Conservation (phyloP, 2,113 vertebrate genomes). For the Hemiprocne comata region DNA sequence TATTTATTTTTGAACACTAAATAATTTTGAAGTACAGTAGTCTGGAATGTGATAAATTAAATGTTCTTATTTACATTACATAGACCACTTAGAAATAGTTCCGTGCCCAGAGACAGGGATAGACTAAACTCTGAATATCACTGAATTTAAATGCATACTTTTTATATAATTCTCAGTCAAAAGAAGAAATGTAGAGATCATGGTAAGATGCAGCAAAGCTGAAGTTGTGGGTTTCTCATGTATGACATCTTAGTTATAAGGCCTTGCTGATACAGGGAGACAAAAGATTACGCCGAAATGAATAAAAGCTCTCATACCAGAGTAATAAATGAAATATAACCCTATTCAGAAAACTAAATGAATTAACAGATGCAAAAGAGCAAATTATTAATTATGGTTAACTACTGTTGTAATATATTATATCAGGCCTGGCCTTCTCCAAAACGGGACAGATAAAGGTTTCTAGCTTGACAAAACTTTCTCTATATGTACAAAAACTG, state of each 20-base stretch:
- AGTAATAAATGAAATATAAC: not conserved
- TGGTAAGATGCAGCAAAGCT: not conserved
- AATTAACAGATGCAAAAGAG: not conserved
- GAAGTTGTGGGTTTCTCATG: not conserved
- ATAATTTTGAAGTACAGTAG: not conserved
- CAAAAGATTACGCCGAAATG: accelerated
- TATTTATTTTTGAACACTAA: not conserved
- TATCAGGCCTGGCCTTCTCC: not conserved
- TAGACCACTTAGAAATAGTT: not conserved
- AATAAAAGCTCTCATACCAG: not conserved
- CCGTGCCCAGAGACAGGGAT: not conserved
- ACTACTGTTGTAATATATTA: not conserved
- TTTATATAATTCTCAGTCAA: not conserved
- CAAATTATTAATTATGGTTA: not conserved
- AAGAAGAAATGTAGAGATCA: not conserved
- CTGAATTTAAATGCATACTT: not conserved
- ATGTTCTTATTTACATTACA: not conserved
- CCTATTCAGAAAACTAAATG: not conserved
- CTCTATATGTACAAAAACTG: not conserved
- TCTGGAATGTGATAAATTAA: not conserved
- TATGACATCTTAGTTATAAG: not conserved
- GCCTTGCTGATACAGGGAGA: not conserved
- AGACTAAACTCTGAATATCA: not conserved
- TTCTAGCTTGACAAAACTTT: not conserved
- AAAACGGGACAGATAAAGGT: not conserved